Percentiles rank a stretch among this genome's conserved stretches.
phyloP scores from a whole-genome alignment of 1,140 invertebrate species.

The Acromyrmex heyeri region DNA sequence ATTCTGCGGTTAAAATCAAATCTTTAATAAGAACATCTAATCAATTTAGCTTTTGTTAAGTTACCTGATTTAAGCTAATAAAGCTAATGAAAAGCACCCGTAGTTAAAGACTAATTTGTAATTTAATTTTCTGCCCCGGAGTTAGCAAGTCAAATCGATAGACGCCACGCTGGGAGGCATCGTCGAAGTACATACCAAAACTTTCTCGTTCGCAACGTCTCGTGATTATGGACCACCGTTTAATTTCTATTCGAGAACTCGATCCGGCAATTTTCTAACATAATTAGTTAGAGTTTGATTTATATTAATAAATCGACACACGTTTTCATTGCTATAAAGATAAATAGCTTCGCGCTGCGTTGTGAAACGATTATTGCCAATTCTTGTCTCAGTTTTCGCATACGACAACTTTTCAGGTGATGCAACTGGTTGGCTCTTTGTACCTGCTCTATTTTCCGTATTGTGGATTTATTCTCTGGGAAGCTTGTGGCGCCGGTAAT shows the following conservation, averaged over 20 bases:
- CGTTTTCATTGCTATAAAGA: background rate
- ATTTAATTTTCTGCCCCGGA: slow-evolving; percentile 32
- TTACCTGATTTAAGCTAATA: slow-evolving; percentile 35
- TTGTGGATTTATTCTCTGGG: slow-evolving; percentile 91
- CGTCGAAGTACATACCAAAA: slow-evolving; percentile 15
- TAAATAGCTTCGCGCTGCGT: slow-evolving; percentile 1
- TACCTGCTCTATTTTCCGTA: slow-evolving; percentile 92
- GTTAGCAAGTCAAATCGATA: slow-evolving; percentile 60
- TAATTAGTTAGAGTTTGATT: slow-evolving; percentile 11
- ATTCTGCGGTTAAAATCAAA: background rate
- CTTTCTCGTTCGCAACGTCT: slow-evolving; percentile 11
- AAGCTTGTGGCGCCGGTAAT: slow-evolving; percentile 82
- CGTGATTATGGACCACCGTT: background rate
- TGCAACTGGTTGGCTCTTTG: slow-evolving; percentile 91
- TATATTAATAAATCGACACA: background rate
- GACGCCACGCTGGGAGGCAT: slow-evolving; percentile 18
- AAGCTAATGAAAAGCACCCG: slow-evolving; percentile 1
- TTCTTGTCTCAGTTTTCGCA: background rate
- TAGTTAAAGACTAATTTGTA: slow-evolving; percentile 45
- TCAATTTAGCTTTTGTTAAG: slow-evolving; percentile 7
- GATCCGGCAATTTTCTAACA: background rate
- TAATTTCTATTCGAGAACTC: background rate
- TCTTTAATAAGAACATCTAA: background rate
- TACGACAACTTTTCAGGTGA: slow-evolving; percentile 78
- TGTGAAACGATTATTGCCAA: background rate